Evolutionary conservation across 1,140 invertebrate genomes (phyloP), one percentile per base, ranked within the genome.

Genomic region (Apis cerana): DNA sequence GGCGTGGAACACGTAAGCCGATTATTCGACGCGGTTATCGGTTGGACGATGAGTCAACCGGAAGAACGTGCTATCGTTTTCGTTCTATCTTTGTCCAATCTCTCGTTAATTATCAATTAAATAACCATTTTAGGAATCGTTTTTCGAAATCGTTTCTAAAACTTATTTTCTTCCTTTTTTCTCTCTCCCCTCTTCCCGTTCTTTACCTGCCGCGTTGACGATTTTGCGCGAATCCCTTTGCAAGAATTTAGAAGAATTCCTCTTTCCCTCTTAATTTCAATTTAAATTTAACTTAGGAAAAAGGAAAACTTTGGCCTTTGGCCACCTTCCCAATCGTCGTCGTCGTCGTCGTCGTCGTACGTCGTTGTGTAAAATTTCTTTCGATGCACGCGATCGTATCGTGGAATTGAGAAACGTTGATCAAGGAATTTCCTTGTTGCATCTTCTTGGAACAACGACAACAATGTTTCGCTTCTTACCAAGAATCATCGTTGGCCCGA

Each of bases 41-140:
- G 23, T 0, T 17, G n/a, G 33, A 11, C 64, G 13, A 52, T 88
- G 86, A 88, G 65, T 88, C 86, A 88, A 79, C 85, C 85, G 86
- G 85, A 87, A 88, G 82, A 81, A 82, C 59, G 69, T 23, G 81
- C 21, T 1, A 5, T 12, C n/a, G 2, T 23, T 61, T 52, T 21
- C 48, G 11, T n/a, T 11, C 11, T 33, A 62, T 48, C 59, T 58
- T 56, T n/a, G 17, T 43, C 50, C 50, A 54, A 64, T 48, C 27
- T 62, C 5, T 27, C 8, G 19, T 21, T 59, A 59, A n/a, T 61
- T n/a, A 65, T 10, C 13, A 43, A 33, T 33, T 43, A 21, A 10
- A 43, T 43, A 43, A 43, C 33, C 33, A 7, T 43, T 43, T 43
- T 43, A 43, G 33, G 5, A 43, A 43, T 43, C 33, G 33, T 0